phyloP scores from a whole-genome alignment of 2,113 vertebrate species.

The Myotis yumanensis region DNA sequence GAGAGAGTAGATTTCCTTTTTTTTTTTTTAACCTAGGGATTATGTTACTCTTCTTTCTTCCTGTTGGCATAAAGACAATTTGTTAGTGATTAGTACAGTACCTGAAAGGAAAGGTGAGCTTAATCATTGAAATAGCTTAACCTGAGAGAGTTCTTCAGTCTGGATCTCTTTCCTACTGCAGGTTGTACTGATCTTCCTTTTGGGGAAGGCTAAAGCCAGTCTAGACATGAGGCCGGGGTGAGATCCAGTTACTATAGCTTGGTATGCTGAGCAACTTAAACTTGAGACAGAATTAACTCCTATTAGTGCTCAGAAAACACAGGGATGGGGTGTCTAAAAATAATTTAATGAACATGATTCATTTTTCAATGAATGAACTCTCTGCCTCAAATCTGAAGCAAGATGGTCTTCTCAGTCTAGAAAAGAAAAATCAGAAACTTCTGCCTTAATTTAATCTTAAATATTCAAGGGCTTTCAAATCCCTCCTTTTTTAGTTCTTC shows the following conservation, averaged over 20 bases:
- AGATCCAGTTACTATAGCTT: background rate
- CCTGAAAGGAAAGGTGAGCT: background rate
- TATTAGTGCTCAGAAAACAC: background rate
- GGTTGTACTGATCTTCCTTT: constrained; percentile 2
- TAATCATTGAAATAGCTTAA: background rate
- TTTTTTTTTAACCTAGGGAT: background rate
- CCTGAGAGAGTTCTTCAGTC: background rate
- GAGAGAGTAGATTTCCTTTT: background rate
- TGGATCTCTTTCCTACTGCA: background rate
- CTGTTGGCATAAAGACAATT: constrained; percentile 3
- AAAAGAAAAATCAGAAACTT: constrained; percentile 1
- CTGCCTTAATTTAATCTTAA: background rate
- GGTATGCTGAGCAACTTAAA: background rate
- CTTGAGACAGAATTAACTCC: background rate
- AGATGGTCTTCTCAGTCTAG: background rate
- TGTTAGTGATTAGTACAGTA: background rate
- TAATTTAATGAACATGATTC: constrained; percentile 4
- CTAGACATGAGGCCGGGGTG: background rate
- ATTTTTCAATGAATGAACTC: constrained; percentile 14
- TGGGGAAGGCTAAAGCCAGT: background rate
- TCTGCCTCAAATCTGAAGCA: constrained; percentile 23
- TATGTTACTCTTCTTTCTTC: background rate
- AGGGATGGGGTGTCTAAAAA: background rate
- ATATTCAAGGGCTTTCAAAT: constrained; percentile 30
- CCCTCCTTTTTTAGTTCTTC: background rate